Base-by-base conservation (phyloP, 2,797 vertebrate species). In the Chelon labrosus region DNA sequence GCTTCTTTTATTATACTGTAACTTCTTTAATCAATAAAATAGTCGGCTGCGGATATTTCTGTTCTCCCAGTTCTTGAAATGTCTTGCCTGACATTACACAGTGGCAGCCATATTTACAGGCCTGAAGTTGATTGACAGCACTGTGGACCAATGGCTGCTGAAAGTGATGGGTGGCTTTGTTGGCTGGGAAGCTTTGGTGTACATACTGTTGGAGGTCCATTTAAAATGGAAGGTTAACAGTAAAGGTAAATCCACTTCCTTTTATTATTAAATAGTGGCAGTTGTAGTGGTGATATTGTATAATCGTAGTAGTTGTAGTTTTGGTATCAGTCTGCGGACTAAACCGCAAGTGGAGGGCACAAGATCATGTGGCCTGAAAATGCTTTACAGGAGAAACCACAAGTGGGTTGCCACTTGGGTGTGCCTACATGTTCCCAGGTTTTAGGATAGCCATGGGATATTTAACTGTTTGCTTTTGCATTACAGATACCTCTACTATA, bases 41-140 rank as follows among this genome's bases (percentile, higher is more conserved):
- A 8, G 14, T 37, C 6, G 8, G n/a, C 10, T 13, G 7, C n/a
- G 10, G 5, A 17, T 5, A 19, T 17, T 31, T 8, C n/a, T 13
- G 11, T 39, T 10, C 52, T 20, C 1, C 0, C 3, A 42, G 5
- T 16, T 68, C 5, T 5, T 59, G 7, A 52, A 31, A 51, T 22
- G 10, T 1, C 0, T 49, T 62, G 4, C 54, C 11, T 80, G 62
- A 47, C 64, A 35, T 62, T 10, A 52, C 75, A 62, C 83, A 96
- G 95, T 95, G 87, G 92, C 73, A 1, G 87, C 93, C 61, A 92
- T 95, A 70, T 95, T 95, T 22, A 94, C 94, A 3, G 95, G 95
- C 10, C 75, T 96, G 53, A 13, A 59, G 9, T 17, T 89, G 44
- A 67, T 95, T 61, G 93, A 93, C 59, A 64, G 19, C 14, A 67